Evolutionary conservation across 2,113 vertebrate genomes (phyloP).

Genomic region (Antechinus stuartii): DNA sequence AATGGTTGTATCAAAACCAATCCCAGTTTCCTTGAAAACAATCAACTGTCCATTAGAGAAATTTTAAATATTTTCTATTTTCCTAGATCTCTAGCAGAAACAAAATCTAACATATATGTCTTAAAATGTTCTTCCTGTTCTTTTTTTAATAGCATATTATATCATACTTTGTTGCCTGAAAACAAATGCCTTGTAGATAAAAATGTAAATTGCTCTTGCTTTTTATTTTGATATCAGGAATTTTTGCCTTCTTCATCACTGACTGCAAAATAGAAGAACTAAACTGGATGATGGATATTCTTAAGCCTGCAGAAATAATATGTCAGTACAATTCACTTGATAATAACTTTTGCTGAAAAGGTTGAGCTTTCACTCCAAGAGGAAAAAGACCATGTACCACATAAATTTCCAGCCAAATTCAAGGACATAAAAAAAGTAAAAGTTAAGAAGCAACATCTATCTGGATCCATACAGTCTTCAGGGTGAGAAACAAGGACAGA

Average conservation of each 20-base stretch:
- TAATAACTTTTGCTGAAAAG: slow-evolving; percentile 48
- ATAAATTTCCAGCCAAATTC: slow-evolving; percentile 22
- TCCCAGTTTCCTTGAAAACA: not conserved
- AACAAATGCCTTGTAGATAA: not conserved
- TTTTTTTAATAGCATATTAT: not conserved
- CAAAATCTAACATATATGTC: slow-evolving; percentile 43
- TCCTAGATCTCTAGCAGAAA: slow-evolving; percentile 41
- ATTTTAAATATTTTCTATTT: slow-evolving; percentile 65
- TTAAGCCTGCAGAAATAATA: slow-evolving; percentile 50
- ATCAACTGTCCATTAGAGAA: not conserved
- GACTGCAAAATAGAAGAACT: slow-evolving; percentile 50
- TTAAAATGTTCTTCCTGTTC: slow-evolving; percentile 62
- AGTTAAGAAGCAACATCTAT: not conserved
- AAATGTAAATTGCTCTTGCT: slow-evolving; percentile 51
- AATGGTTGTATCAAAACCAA: slow-evolving; percentile 21
- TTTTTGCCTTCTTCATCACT: slow-evolving; percentile 52
- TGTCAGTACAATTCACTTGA: not conserved
- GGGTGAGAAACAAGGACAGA: slow-evolving; percentile 48
- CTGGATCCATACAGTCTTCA: not conserved
- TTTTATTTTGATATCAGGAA: slow-evolving; percentile 58
- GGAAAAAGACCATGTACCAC: slow-evolving; percentile 2
- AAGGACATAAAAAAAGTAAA: slow-evolving; percentile 4
- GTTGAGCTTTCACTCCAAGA: slow-evolving; percentile 50
- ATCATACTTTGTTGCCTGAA: slow-evolving; percentile 25
- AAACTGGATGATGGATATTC: slow-evolving; percentile 44